A percentile compares a stretch with the other conserved stretches of the same genome.
These are phyloP conservation scores for Allophyes oxyacanthae DNA, from an alignment of 2,888 invertebrate genomes.

Conservation along the genomic window DNA sequence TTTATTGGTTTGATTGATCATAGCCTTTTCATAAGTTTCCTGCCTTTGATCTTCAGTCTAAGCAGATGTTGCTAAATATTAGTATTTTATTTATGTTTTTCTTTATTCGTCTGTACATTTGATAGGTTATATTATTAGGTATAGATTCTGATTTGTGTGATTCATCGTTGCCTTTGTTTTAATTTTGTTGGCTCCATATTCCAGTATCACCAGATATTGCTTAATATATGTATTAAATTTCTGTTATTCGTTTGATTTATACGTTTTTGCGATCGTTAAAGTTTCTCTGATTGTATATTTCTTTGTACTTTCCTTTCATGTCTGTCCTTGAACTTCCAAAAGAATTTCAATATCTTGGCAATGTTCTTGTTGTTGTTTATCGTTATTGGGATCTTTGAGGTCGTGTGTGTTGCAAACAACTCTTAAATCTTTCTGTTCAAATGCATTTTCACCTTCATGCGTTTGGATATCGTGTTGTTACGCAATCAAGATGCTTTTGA, in stretches of 20 bases:
- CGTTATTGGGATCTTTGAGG: slow-evolving; percentile 15
- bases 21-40: too few species aligned
- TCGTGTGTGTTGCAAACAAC: not conserved
- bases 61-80: slow-evolving; percentile 25
- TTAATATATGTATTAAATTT: slow-evolving; percentile 19
- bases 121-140: too few species aligned
- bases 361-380: slow-evolving; percentile 8
- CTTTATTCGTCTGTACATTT: too few species aligned
- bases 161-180: too few species aligned
- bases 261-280: not conserved
- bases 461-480: slow-evolving; percentile 3
- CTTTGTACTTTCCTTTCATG: slow-evolving; percentile 5
- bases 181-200: too few species aligned
- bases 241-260: slow-evolving; percentile 25
- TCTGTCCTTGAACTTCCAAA: slow-evolving; percentile 38
- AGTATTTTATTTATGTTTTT: slow-evolving; percentile 28
- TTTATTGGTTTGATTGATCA: too few species aligned
- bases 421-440: slow-evolving; percentile 20
- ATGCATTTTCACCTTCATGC: slow-evolving; percentile 10
- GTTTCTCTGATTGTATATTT: slow-evolving; percentile 28
- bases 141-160: too few species aligned
- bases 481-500: not conserved
- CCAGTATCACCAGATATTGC: slow-evolving; percentile 28
- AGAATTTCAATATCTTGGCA: slow-evolving; percentile 25
- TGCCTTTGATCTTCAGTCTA: too few species aligned